These are phyloP conservation scores for Hetaerina titia DNA, from an alignment of 2,888 invertebrate genomes.

Conservation along the genomic window DNA sequence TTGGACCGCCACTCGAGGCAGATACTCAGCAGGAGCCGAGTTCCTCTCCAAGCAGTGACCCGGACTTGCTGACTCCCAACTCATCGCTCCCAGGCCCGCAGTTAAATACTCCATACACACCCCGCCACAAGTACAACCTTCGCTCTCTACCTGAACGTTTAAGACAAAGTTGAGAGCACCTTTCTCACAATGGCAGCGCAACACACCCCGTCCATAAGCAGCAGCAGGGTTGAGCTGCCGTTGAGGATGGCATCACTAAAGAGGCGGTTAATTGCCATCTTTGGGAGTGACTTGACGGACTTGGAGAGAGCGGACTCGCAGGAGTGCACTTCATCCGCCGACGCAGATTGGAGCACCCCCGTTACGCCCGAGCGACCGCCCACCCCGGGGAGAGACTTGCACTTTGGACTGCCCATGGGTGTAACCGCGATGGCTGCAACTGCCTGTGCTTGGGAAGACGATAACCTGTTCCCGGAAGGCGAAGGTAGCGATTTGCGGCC, in stretches of 20 bases:
- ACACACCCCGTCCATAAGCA: neutral
- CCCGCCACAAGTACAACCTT: too few relatives aligned
- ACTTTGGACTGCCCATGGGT: neutral
- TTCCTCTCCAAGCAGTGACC: neutral
- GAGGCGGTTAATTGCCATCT: neutral
- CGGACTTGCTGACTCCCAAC: neutral
- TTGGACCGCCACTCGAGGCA: neutral
- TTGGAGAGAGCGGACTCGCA: neutral
- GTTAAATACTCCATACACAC: too few relatives aligned
- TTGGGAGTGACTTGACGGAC: neutral
- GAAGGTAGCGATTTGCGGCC: neutral
- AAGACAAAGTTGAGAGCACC: too few relatives aligned
- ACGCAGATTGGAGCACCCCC: neutral
- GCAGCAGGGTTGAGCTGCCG: neutral
- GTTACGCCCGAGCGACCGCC: too few relatives aligned
- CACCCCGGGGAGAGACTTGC: neutral
- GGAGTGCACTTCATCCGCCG: neutral
- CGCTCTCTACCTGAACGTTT: neutral
- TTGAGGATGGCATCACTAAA: too few relatives aligned
- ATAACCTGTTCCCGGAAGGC: neutral
- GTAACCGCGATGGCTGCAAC: neutral
- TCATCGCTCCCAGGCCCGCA: too few relatives aligned
- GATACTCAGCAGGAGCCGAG: neutral
- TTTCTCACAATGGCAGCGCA: neutral
- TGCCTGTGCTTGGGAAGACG: neutral